Conservation (phyloP, 2,797 vertebrate genomes). For the Argyrosomus regius region DNA sequence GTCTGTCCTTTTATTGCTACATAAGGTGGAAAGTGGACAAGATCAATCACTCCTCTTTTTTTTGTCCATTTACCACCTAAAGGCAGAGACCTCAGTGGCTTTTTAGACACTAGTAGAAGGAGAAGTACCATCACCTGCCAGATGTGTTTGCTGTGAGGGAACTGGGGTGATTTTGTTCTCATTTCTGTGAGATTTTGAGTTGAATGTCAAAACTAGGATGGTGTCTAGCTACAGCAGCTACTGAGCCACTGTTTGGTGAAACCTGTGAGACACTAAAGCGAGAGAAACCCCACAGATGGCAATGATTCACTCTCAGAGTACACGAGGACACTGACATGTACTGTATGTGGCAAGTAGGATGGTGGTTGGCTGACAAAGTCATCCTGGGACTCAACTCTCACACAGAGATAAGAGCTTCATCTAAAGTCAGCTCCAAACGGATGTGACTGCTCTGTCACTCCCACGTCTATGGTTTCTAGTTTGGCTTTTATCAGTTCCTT, state of each 20-base stretch:
- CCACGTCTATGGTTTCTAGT: neutral
- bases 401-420: slow-evolving; percentile 37
- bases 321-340: slow-evolving; percentile 22
- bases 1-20: slow-evolving; percentile 64
- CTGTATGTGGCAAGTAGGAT: slow-evolving; percentile 14
- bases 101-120: slow-evolving; percentile 6
- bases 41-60: slow-evolving; percentile 64
- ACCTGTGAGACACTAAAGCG: neutral
- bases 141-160: neutral
- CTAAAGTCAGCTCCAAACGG: slow-evolving; percentile 31
- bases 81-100: slow-evolving; percentile 23
- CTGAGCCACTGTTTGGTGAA: slow-evolving; percentile 8
- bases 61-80: slow-evolving; percentile 29
- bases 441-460: slow-evolving; percentile 19
- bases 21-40: slow-evolving; percentile 41
- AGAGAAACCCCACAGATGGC: slow-evolving; percentile 26
- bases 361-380: slow-evolving; percentile 34
- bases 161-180: neutral
- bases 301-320: slow-evolving; percentile 27
- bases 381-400: slow-evolving; percentile 36
- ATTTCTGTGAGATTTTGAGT: slow-evolving; percentile 16
- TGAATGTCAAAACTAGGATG: neutral
- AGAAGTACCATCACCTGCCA: slow-evolving; percentile 22
- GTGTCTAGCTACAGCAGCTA: neutral
- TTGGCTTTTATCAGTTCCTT: slow-evolving; percentile 14